Percentiles rank a stretch among this genome's conserved stretches.
Evolutionary conservation across 2,888 invertebrate genomes (phyloP).

Genomic region (Anthophora plumipes): DNA sequence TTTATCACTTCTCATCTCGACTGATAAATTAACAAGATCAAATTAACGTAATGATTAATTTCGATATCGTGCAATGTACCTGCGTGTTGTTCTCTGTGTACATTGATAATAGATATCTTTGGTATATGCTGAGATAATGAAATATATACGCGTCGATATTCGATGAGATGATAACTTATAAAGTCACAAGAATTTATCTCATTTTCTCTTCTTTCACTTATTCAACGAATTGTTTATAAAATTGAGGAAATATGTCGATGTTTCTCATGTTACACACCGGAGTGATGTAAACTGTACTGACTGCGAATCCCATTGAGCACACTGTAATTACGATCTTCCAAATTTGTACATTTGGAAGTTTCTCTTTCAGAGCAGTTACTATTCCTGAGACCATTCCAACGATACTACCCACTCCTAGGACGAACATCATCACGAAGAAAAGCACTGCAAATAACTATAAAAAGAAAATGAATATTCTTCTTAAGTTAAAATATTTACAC

Average conservation of each 20-base stretch:
- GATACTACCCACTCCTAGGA: slow-evolving; percentile 85
- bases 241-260: neutral
- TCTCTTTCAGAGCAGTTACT: slow-evolving; percentile 84
- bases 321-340: slow-evolving; percentile 82
- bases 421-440: slow-evolving; percentile 86
- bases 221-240: neutral
- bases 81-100: too few relatives aligned
- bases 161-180: too few relatives aligned
- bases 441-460: slow-evolving; percentile 86
- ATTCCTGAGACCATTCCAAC: slow-evolving; percentile 84
- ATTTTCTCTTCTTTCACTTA: too few relatives aligned
- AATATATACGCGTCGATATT: neutral
- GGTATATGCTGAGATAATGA: neutral
- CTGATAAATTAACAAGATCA: neutral
- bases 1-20: too few relatives aligned
- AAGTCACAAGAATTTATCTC: too few relatives aligned
- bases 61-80: neutral
- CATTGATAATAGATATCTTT: neutral
- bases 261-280: slow-evolving; percentile 78
- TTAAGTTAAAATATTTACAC: neutral
- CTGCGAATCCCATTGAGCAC: slow-evolving; percentile 81
- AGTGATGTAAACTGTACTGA: slow-evolving; percentile 85
- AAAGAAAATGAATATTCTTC: neutral
- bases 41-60: neutral
- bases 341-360: slow-evolving; percentile 82